Conservation (phyloP, 1,140 invertebrate genomes). For the Lanistes nyassanus region DNA sequence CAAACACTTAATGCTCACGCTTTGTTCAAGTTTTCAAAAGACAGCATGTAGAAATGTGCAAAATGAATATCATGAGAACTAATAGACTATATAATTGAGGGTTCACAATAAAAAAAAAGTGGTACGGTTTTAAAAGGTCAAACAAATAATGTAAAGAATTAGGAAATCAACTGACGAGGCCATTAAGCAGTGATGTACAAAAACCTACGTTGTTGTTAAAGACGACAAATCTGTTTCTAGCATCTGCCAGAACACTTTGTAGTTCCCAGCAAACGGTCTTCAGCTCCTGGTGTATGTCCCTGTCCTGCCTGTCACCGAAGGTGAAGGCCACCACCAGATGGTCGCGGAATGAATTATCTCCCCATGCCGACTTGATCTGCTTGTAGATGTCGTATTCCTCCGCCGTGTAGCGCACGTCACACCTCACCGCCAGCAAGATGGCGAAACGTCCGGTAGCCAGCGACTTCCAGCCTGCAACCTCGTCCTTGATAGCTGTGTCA, state of each 20-base stretch:
- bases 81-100: no score
- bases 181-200: no score
- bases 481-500: background rate
- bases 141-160: no score
- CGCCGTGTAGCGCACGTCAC: conserved; percentile 6
- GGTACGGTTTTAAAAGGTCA: no score
- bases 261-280: background rate
- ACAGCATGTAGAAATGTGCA: no score
- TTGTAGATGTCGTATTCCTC: conserved; percentile 8
- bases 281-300: background rate
- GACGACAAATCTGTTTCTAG: background rate
- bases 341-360: background rate
- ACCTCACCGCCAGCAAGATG: background rate
- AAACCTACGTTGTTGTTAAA: background rate
- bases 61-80: no score
- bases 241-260: background rate
- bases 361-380: background rate
- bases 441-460: background rate
- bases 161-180: no score
- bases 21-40: no score
- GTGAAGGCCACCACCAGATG: no score
- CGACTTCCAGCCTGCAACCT: background rate
- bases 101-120: no score
- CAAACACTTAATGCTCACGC: no score
- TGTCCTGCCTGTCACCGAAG: background rate